Base-by-base conservation (phyloP, 1,140 invertebrate genomes). In the Lycorma delicatula region DNA sequence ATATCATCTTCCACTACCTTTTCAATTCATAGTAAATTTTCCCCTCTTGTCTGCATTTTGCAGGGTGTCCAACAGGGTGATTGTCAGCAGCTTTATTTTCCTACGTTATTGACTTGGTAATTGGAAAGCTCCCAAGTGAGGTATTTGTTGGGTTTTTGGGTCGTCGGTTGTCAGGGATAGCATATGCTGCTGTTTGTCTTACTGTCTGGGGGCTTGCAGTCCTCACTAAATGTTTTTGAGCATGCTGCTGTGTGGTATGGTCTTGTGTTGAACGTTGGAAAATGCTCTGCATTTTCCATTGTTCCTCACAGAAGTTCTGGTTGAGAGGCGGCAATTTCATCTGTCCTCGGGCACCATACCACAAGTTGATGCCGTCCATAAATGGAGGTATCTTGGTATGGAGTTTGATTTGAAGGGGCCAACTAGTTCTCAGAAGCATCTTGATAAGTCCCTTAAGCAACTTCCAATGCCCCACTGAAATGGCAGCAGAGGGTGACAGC, bases 391-490 rank as follows among this genome's bases (percentile, higher is more conserved):
- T 22, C 11, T 44, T 1, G 41, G 41, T 2, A 22, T 44, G 11
- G 41, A 44, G 41, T 44, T 44, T 18, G 41, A 22, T 16, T 16
- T 44, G 41, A 6, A 7, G 2, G 41, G 41, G 13, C 41, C 16
- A 9, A 2, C 11, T 16, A 1, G 4, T 44, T 16, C 11, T 20
- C 16, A 44, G 41, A 16, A 16, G 11, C 6, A 16, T 16, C 11
- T 44, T 16, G 41, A 6, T 7, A 13, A 2, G 11, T 16, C 13
- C 41, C 41, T 44, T 1, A 7, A 44, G 41, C 57, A 64, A 7
- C 54, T 71, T 20, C 61, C 12, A 68, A 54, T 54, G 68, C 70
- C 1, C 68, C 69, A 1, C 58, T 72, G 1, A 71, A 69, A 41
- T 67, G 66, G 9, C 65, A 68, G 20, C 70, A 71, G 54, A 56